Conservation (phyloP, 2,888 invertebrate genomes). For the Ferdinandea cuprea region DNA sequence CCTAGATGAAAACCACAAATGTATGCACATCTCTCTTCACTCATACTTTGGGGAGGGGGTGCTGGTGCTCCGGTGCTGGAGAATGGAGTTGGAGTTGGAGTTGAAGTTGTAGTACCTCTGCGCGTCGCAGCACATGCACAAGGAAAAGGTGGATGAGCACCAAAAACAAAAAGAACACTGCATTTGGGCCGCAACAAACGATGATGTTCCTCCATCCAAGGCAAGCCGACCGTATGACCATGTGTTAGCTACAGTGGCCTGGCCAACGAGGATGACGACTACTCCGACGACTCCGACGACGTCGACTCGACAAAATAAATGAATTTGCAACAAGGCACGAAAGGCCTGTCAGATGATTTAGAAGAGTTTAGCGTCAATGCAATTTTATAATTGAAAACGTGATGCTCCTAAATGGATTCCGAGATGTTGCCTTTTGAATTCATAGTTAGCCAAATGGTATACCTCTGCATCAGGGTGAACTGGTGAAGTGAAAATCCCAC, state of each 20-base stretch:
- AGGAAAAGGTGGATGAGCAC: slow-evolving; percentile 3
- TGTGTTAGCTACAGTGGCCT: slow-evolving; percentile 45
- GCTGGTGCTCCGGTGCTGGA: no score
- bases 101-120: no score
- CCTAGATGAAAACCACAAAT: slow-evolving; percentile 68
- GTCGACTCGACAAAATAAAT: slow-evolving; percentile 65
- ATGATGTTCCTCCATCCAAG: slow-evolving; percentile 50
- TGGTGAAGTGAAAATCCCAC: slow-evolving; percentile 60
- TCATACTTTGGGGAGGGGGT: slow-evolving; percentile 62
- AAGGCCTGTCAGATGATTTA: slow-evolving; percentile 75
- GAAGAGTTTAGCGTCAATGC: slow-evolving; percentile 75
- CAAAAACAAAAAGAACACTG: slow-evolving; percentile 8
- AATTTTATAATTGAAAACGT: slow-evolving; percentile 76
- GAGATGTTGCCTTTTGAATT: slow-evolving; percentile 67
- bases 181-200: slow-evolving; percentile 59
- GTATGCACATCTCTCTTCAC: slow-evolving; percentile 62
- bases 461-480: background rate
- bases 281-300: slow-evolving; percentile 12
- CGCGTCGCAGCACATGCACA: no score
- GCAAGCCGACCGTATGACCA: slow-evolving; percentile 21
- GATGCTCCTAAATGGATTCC: slow-evolving; percentile 75
- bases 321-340: slow-evolving; percentile 74
- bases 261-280: slow-evolving; percentile 24
- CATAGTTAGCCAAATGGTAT: slow-evolving; percentile 35
- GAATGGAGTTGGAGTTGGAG: no score